These are phyloP conservation scores for Rhizoglyphus robini DNA, from an alignment of 1,140 invertebrate genomes.

Conservation along the genomic window DNA sequence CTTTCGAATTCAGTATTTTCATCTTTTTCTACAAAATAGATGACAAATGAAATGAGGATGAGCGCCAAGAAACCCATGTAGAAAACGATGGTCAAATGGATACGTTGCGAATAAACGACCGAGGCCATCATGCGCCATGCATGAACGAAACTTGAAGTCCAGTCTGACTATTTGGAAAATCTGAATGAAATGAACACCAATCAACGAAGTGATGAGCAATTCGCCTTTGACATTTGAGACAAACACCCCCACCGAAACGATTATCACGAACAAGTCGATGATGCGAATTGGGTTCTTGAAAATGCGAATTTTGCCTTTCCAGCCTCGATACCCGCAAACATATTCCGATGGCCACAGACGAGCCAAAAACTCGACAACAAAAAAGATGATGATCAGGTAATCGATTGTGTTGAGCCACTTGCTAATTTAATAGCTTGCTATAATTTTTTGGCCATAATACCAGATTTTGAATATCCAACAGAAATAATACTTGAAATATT, in stretches of 20 bases:
- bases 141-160: constrained; percentile 11
- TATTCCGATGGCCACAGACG: constrained; percentile 83
- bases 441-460: too few species aligned
- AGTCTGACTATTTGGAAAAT: constrained; percentile 17
- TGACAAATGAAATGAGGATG: constrained; percentile 15
- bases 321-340: constrained; percentile 76
- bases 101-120: constrained; percentile 13
- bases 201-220: not conserved
- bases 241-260: constrained; percentile 5
- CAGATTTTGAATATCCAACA: too few species aligned
- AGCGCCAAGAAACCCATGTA: constrained; percentile 19
- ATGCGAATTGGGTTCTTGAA: constrained; percentile 79
- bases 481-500: too few species aligned
- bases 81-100: constrained; percentile 13
- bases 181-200: constrained; percentile 13
- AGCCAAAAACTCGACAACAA: constrained; percentile 67
- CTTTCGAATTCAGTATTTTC: constrained; percentile 7
- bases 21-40: constrained; percentile 19
- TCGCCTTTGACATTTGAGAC: constrained; percentile 7
- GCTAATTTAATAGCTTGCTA: constrained; percentile 58
- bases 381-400: constrained; percentile 74
- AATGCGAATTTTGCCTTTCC: constrained; percentile 68
- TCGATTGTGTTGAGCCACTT: constrained; percentile 44
- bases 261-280: constrained; percentile 41
- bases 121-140: constrained; percentile 14